These are phyloP conservation scores for Polymixis lichenea DNA, from an alignment of 2,888 invertebrate genomes.

Conservation along the genomic window DNA sequence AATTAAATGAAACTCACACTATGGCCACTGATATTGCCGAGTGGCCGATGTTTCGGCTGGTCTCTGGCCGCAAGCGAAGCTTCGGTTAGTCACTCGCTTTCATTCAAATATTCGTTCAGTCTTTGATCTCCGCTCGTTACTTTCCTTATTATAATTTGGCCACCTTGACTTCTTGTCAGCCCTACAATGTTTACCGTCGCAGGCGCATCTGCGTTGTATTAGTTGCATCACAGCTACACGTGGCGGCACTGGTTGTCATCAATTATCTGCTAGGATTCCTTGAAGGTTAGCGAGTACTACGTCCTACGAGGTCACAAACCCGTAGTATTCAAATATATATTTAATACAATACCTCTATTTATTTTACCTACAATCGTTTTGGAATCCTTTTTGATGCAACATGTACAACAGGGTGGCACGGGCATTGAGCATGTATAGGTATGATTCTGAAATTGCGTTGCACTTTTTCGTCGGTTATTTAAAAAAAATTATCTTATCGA, in stretches of 20 bases:
- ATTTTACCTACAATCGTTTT: not conserved
- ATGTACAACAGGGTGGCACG: not conserved
- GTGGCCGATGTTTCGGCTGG: no score
- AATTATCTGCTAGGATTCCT: slow-evolving; percentile 58
- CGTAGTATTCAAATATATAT: not conserved
- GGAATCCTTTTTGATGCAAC: not conserved
- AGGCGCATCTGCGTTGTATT: slow-evolving; percentile 71
- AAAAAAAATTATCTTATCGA: no score
- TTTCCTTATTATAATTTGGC: not conserved
- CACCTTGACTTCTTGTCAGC: slow-evolving; percentile 19
- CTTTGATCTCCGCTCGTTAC: not conserved
- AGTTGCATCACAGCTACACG: slow-evolving; percentile 68
- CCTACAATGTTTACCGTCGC: slow-evolving; percentile 61
- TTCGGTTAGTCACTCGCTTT: no score
- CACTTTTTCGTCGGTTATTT: no score
- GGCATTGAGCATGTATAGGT: no score
- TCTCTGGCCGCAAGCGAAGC: no score
- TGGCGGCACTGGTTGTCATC: slow-evolving; percentile 69
- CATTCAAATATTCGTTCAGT: not conserved
- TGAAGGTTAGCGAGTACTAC: slow-evolving; percentile 61
- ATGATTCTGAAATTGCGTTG: no score
- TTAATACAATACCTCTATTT: not conserved
- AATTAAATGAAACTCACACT: no score
- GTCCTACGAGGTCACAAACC: slow-evolving; percentile 23
- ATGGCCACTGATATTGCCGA: no score